These are phyloP conservation scores for Halocynthia roretzi DNA, from an alignment of 23 tunicate species.

Conservation along the genomic window DNA sequence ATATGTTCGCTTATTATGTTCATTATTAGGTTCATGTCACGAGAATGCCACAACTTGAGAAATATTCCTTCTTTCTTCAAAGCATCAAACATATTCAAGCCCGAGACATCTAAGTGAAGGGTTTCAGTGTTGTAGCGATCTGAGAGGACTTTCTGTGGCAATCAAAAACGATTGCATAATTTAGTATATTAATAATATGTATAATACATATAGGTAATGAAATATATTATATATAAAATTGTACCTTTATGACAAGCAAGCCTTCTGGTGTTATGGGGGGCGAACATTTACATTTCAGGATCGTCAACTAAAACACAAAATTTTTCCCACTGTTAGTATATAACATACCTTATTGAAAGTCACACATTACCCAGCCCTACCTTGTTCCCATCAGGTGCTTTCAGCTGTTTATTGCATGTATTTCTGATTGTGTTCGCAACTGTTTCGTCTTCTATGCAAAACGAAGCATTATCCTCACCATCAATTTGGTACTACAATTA, in stretches of 20 bases:
- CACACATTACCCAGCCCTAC: not conserved
- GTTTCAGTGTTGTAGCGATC: slow-evolving; percentile 18
- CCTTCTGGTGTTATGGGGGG: slow-evolving; percentile 22
- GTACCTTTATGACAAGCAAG: slow-evolving; percentile 4
- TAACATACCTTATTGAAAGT: too few relatives aligned
- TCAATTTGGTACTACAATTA: slow-evolving; percentile 38
- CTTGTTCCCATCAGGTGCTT: slow-evolving; percentile 34
- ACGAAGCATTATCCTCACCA: slow-evolving; percentile 14
- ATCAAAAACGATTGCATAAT: not conserved
- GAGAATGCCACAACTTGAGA: slow-evolving; percentile 19
- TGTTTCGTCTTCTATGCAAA: slow-evolving; percentile 22
- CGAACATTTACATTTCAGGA: not conserved
- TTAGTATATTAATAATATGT: too few relatives aligned
- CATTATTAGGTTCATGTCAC: slow-evolving; percentile 30
- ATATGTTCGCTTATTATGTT: slow-evolving; percentile 24
- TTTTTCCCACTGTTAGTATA: too few relatives aligned
- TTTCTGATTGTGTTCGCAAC: slow-evolving; percentile 17
- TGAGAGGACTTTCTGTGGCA: slow-evolving; percentile 28
- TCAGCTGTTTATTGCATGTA: slow-evolving; percentile 29
- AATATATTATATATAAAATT: not conserved
- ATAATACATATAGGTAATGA: too few relatives aligned
- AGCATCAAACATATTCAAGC: slow-evolving; percentile 13
- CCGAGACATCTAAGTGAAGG: slow-evolving; percentile 26
- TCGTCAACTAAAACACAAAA: slow-evolving; percentile 8
- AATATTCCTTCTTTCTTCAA: slow-evolving; percentile 12